Evolutionary conservation across 2,113 vertebrate genomes (phyloP).

Genomic region (Chloropsis hardwickii): DNA sequence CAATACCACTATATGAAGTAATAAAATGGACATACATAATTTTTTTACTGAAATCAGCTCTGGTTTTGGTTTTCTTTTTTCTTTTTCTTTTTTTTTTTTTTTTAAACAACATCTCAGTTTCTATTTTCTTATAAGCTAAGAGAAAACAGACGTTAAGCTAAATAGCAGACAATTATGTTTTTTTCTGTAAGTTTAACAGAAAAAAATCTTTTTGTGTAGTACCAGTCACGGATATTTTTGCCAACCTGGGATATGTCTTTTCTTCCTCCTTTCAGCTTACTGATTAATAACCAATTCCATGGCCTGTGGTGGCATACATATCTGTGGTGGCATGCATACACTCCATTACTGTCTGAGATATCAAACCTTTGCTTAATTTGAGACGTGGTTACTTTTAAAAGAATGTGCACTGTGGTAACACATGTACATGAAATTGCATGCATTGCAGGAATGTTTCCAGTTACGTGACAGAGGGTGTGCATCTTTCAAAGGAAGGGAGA

Average conservation of each 20-base stretch:
- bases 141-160: not conserved
- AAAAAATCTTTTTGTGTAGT: not conserved
- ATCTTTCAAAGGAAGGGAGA: slow-evolving; percentile 31
- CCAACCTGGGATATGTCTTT: not conserved
- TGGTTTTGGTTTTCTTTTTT: not conserved
- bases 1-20: not conserved
- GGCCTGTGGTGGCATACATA: not conserved
- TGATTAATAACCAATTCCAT: slow-evolving; percentile 3
- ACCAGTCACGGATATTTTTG: not conserved
- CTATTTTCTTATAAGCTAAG: not conserved
- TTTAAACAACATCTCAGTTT: not conserved
- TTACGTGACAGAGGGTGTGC: slow-evolving; percentile 30
- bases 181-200: not conserved
- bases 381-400: not conserved
- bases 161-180: not conserved
- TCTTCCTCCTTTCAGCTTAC: not conserved
- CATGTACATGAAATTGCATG: not conserved
- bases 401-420: slow-evolving; percentile 3
- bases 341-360: slow-evolving; percentile 21
- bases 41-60: not conserved
- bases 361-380: slow-evolving; percentile 32
- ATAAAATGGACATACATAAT: not conserved
- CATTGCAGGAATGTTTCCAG: slow-evolving; percentile 36
- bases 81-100: not conserved
- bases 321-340: not conserved